Conservation (phyloP, 2,113 vertebrate genomes). For the Hiodon alosoides region DNA sequence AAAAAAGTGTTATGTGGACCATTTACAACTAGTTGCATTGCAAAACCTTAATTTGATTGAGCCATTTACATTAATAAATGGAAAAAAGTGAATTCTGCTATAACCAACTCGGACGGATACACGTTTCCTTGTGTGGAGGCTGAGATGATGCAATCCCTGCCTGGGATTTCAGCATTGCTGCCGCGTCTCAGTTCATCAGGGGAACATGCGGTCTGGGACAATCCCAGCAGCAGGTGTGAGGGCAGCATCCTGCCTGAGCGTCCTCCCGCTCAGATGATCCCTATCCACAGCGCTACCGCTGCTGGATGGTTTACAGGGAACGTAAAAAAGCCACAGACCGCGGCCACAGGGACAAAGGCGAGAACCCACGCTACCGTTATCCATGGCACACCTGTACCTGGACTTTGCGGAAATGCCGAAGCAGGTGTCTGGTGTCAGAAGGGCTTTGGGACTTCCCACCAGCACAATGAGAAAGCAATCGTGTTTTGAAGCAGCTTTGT, state of each 20-base stretch:
- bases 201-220: slow-evolving; percentile 24
- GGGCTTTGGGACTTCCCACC: not conserved
- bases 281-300: slow-evolving; percentile 37
- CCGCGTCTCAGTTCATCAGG: not conserved
- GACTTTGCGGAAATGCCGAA: not conserved
- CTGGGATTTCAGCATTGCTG: slow-evolving; percentile 38
- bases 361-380: not conserved
- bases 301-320: too few species aligned
- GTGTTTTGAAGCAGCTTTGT: not conserved
- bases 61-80: not conserved
- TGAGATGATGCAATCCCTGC: slow-evolving; percentile 50
- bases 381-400: not conserved
- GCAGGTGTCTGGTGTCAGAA: not conserved
- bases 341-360: not conserved
- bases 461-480: not conserved
- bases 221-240: slow-evolving; percentile 51
- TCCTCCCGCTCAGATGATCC: slow-evolving; percentile 21
- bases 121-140: too few species aligned
- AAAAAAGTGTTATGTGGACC: not conserved
- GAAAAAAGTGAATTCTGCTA: slow-evolving; percentile 17
- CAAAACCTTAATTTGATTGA: too few species aligned
- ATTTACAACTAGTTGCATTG: too few species aligned
- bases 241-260: slow-evolving; percentile 9
- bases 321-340: not conserved
- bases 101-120: too few species aligned